phyloP scores from a whole-genome alignment of 2,888 invertebrate species.

The Netelia virgata region DNA sequence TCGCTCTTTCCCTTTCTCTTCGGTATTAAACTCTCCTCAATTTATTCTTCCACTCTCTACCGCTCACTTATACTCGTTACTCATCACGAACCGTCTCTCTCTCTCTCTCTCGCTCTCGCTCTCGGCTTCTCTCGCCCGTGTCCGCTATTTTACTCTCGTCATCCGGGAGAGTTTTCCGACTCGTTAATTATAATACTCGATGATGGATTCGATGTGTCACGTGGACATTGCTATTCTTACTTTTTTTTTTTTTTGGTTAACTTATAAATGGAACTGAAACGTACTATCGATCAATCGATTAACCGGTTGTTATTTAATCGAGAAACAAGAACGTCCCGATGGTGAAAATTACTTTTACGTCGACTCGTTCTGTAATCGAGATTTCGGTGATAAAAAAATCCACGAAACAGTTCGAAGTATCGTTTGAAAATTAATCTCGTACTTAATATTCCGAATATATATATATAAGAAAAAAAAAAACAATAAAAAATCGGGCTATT shows the following conservation, averaged over 20 bases:
- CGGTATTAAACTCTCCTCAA: conserved; percentile 59
- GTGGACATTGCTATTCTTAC: too few relatives aligned
- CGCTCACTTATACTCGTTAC: conserved; percentile 34
- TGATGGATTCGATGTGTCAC: background rate
- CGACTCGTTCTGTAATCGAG: too few relatives aligned
- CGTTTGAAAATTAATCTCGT: too few relatives aligned
- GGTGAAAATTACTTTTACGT: too few relatives aligned
- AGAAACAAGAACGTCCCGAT: too few relatives aligned
- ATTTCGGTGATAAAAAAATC: too few relatives aligned
- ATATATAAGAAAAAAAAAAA: too few relatives aligned
- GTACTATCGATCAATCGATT: too few relatives aligned
- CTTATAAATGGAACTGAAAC: too few relatives aligned
- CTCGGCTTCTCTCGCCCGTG: background rate
- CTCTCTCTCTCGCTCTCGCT: conserved; percentile 30
- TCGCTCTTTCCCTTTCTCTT: conserved; percentile 31
- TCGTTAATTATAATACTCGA: background rate
- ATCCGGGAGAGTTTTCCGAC: background rate
- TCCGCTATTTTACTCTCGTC: conserved; percentile 1
- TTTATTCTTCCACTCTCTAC: conserved; percentile 49
- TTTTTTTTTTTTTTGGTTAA: too few relatives aligned
- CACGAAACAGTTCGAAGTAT: too few relatives aligned
- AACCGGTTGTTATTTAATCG: too few relatives aligned
- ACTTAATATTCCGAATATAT: background rate
- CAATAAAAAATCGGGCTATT: background rate
- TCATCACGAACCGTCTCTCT: conserved; percentile 39